A percentile compares a stretch with the other conserved stretches of the same genome.
Evolutionary conservation across 1,140 invertebrate species (phyloP).

Genomic region (Meloidogyne exigua): DNA sequence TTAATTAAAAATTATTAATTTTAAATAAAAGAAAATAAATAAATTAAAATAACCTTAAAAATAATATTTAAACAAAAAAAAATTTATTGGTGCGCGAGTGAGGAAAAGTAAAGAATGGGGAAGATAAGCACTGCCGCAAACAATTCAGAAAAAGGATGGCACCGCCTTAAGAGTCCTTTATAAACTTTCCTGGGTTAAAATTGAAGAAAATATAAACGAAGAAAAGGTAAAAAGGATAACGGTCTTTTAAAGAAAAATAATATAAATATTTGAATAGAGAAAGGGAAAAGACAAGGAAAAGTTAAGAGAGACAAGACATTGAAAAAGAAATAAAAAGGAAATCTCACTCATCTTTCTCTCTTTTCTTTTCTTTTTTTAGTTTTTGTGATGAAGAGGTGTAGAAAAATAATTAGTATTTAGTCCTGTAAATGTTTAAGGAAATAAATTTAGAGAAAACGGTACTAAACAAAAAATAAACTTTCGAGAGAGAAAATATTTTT

Average conservation of each 20-base stretch:
- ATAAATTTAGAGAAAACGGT: neutral
- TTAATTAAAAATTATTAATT: neutral
- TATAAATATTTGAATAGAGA: neutral
- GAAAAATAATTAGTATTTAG: neutral
- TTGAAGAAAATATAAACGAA: neutral
- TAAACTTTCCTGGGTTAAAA: neutral
- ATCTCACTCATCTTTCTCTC: neutral
- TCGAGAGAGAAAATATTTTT: neutral
- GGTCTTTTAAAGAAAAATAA: neutral
- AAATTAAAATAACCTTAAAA: neutral
- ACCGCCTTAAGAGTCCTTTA: neutral
- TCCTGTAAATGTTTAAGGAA: neutral
- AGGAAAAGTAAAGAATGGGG: neutral
- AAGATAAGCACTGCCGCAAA: constrained; percentile 2
- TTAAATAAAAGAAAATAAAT: neutral
- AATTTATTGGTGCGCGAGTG: neutral
- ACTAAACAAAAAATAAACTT: neutral
- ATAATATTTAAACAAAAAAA: neutral
- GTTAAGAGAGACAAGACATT: neutral
- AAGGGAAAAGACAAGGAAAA: neutral
- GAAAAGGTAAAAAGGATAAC: neutral
- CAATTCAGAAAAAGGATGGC: neutral
- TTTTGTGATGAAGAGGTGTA: neutral
- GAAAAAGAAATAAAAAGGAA: neutral
- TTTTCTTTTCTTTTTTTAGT: no score